phyloP scores from a whole-genome alignment of 2,797 vertebrate genomes.

The Malacoctenus gilli region DNA sequence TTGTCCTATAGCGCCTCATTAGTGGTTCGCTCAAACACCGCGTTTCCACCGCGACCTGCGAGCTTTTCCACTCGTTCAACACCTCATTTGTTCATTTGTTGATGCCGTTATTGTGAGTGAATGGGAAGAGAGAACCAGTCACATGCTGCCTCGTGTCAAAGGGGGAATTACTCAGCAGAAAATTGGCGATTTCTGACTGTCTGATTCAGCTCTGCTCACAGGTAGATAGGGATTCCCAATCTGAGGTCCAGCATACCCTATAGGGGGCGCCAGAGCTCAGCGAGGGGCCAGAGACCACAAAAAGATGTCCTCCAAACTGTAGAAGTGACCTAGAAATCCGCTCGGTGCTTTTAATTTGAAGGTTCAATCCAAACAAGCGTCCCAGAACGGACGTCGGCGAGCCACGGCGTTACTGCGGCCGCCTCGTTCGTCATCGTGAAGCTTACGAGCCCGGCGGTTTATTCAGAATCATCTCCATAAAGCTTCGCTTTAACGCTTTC shows the following conservation, averaged over 20 bases:
- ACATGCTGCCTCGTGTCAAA: neutral
- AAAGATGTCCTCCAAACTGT: too few relatives aligned
- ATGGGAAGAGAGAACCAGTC: neutral
- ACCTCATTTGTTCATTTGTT: neutral
- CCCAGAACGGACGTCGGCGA: too few relatives aligned
- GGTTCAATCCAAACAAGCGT: too few relatives aligned
- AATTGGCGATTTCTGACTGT: neutral
- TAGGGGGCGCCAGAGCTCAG: too few relatives aligned
- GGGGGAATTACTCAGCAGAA: neutral
- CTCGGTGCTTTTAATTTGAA: too few relatives aligned
- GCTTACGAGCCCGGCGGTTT: neutral
- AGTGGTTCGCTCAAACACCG: neutral
- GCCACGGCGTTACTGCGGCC: neutral
- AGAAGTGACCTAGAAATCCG: too few relatives aligned
- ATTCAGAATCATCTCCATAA: neutral
- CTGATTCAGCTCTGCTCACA: neutral
- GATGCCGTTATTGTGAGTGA: neutral
- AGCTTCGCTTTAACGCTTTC: neutral
- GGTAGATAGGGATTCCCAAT: too few relatives aligned
- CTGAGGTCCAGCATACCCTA: too few relatives aligned
- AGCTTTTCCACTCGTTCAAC: slow-evolving; percentile 1
- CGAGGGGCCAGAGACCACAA: too few relatives aligned
- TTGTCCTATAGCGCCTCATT: neutral
- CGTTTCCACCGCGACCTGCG: neutral
- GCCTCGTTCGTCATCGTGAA: neutral